A percentile compares a stretch with the other conserved stretches of the same genome.
These are phyloP conservation scores for Urocyon cinereoargenteus DNA, from an alignment of 2,797 vertebrate genomes.

Conservation along the genomic window DNA sequence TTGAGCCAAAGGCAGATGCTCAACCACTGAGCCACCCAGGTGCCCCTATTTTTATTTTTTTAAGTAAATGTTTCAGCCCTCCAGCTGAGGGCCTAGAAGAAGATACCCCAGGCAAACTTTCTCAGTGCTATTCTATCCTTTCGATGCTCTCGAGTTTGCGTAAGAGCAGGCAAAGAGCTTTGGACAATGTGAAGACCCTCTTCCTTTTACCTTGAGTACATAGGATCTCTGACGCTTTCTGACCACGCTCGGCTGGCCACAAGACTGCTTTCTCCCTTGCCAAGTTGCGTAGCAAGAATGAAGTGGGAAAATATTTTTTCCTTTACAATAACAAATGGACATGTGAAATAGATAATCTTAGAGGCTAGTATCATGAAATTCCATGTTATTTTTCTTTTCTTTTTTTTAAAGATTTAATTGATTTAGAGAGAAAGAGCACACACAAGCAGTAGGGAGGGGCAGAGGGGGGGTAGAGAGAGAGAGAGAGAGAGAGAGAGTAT, in stretches of 20 bases:
- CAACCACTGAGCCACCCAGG: too few species aligned
- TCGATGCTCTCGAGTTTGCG: not conserved
- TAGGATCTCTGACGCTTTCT: not conserved
- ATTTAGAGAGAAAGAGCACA: not conserved
- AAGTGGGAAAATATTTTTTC: not conserved
- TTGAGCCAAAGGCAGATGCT: too few species aligned
- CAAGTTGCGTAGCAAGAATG: not conserved
- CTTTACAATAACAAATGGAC: constrained; percentile 2
- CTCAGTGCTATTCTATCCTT: not conserved
- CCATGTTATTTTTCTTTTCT: not conserved
- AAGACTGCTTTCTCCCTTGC: not conserved
- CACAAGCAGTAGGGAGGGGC: not conserved
- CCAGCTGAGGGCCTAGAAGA: not conserved
- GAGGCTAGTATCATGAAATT: constrained; percentile 24
- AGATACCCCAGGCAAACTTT: not conserved
- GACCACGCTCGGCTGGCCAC: not conserved
- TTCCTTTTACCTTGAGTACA: not conserved
- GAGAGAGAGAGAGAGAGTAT: not conserved
- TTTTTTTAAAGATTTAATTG: not conserved
- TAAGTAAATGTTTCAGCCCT: constrained; percentile 5
- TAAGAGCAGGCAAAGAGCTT: not conserved
- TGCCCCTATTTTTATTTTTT: not conserved
- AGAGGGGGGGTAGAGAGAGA: not conserved
- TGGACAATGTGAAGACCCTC: not conserved
- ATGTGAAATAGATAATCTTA: constrained; percentile 3